Conservation (phyloP, 1,140 invertebrate species). For the Chlorops oryzae region DNA sequence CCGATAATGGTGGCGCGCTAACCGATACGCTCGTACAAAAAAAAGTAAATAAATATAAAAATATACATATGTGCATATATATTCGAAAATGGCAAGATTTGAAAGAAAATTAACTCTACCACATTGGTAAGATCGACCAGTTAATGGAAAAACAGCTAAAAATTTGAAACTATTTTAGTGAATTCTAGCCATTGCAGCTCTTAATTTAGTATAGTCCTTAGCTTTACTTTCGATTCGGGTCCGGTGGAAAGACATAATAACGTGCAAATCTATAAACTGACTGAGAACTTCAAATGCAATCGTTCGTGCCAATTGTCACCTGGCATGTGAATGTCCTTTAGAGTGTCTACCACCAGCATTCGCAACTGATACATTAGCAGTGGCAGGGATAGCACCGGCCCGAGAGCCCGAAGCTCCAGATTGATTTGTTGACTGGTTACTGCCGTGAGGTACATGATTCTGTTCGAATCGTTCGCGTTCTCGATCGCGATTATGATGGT, state of each 20-base stretch:
- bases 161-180: too few species aligned
- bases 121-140: too few species aligned
- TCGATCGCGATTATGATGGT: constrained; percentile 24
- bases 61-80: neutral
- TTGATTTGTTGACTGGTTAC: constrained; percentile 8
- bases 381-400: neutral
- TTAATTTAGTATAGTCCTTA: too few species aligned
- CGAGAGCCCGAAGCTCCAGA: neutral
- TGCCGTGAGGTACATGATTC: constrained; percentile 13
- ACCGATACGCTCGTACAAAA: neutral
- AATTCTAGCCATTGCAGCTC: too few species aligned
- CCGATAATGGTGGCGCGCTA: neutral
- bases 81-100: too few species aligned
- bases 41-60: neutral
- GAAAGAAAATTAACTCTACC: too few species aligned
- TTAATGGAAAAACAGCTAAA: too few species aligned
- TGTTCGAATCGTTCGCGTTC: constrained; percentile 26
- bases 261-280: too few species aligned
- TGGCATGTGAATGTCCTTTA: constrained; percentile 39
- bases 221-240: too few species aligned
- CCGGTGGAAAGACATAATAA: too few species aligned
- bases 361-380: constrained; percentile 14
- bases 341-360: constrained; percentile 27
- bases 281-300: too few species aligned
- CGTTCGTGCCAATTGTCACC: constrained; percentile 41